Base-by-base conservation (phyloP, 2,113 vertebrate species). In the Myxocyprinus asiaticus region DNA sequence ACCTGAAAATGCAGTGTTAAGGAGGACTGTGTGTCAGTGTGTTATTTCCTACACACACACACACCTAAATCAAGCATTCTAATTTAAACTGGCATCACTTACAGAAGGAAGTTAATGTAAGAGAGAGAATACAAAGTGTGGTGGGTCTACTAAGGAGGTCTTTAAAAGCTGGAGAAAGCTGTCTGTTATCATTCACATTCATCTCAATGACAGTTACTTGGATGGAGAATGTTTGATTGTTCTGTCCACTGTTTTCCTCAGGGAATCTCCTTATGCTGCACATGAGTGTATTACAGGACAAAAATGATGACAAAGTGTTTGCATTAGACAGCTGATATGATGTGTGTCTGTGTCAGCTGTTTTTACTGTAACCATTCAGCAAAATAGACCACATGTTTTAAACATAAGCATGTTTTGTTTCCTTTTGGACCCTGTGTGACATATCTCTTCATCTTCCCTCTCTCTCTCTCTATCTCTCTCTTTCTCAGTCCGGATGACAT, bases 401-500 rank as follows among this genome's bases (percentile, higher is more conserved):
- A 6, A 14, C 9, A 14, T 44, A 62, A 42, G 58, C 56, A 74
- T 50, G 10, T 74, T 71, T 48, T 48, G 44, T 74, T 74, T 51
- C 22, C 33, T 63, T 44, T n/a, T 11, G 15, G 7, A 22, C 22
- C 47, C 53, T 45, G 9, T 66, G 3, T 74, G 12, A 53, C 48
- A 73, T 9, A 58, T 72, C 83, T 83, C 67, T 85, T 42, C 62
- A 7, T 61, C 22, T 33, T 33, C 3, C 22, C 22, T 33, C 22
- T 33, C 22, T 33, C 22, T 33, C 22, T 33, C 22, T 44, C 63
- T n/a, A n/a, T 22, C 10, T 11, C 73, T 14, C 82, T 82, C 62
- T 76, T 64, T 50, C 43, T 5, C 86, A 94, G 93, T 71, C 98
- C 97, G 9, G 98, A 99, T 80, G 97, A 99, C 88, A 92, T 98